A percentile compares a stretch with the other conserved stretches of the same genome.
Conservation (phyloP, 2,797 vertebrate species). For the Esox lucius region DNA sequence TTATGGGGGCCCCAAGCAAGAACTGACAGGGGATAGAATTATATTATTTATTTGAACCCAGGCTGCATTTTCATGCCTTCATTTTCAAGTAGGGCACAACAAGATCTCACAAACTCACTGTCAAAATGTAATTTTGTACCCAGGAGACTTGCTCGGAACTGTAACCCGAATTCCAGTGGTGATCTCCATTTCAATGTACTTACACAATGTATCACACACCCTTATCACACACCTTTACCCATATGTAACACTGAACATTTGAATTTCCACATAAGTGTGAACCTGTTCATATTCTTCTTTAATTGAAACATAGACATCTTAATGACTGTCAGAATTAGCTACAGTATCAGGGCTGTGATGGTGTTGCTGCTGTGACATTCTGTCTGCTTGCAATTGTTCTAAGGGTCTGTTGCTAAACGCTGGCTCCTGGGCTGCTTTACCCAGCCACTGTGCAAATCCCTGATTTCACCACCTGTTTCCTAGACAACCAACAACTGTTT, state of each 20-base stretch:
- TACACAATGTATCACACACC: background rate
- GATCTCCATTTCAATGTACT: background rate
- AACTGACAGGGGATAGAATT: too few relatives aligned
- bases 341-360: slow-evolving; percentile 33
- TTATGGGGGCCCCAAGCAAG: too few relatives aligned
- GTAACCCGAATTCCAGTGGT: background rate
- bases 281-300: slow-evolving; percentile 23
- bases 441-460: slow-evolving; percentile 45
- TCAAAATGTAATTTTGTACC: too few relatives aligned
- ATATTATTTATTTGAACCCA: too few relatives aligned
- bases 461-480: slow-evolving; percentile 67
- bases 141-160: background rate
- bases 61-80: too few relatives aligned
- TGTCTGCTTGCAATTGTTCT: background rate
- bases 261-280: background rate
- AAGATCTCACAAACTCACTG: too few relatives aligned
- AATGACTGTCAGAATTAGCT: slow-evolving; percentile 38
- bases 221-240: too few relatives aligned
- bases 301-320: slow-evolving; percentile 20
- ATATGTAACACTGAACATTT: background rate
- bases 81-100: too few relatives aligned
- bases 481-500: slow-evolving; percentile 67
- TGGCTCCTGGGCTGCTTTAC: slow-evolving; percentile 39
- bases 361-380: slow-evolving; percentile 26
- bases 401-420: slow-evolving; percentile 43